Evolutionary conservation across 2,888 invertebrate genomes (phyloP), one percentile per base, ranked within the genome.

Genomic region (Zelleria hepariella): DNA sequence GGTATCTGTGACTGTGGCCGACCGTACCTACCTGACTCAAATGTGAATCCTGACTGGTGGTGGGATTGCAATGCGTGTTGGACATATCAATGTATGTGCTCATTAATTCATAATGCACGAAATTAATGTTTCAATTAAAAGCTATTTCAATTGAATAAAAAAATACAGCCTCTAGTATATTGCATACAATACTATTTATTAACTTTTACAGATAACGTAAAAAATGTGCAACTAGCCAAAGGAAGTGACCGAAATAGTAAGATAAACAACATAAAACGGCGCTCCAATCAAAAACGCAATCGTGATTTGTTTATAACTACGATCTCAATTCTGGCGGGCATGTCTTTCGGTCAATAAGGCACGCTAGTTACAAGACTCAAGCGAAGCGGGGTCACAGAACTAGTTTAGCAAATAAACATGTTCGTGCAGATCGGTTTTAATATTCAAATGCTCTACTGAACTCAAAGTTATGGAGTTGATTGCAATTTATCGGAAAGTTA

Each of bases 341-440:
- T 15, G 32, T 32, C 32, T 32, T 15, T 15, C 32, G 15, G 32
- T 15, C 68, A 78, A 78, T 80, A 78, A 75, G 73, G 67, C 70
- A 80, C 75, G 80, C 74, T 73, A 73, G 76, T 81, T 82, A 78
- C 73, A 67, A 71, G 78, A 72, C 72, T 80, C 74, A 77, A 80
- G 76, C 86, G 83, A 84, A 79, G 84, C 83, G 80, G 76, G 85
- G 86, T 82, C 86, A 79, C 78, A 80, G 77, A 86, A 80, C 85
- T 77, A 83, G 83, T 82, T 63, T 57, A n/a, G 80, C 82, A 83
- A 82, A 79, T 52, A 83, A 82, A 79, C 27, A 58, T 26, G 15
- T 24, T 53, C 53, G 53, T 53, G 25, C 24, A 25, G 23, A 8
- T n/a, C 23, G 10, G 10, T 53, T 52, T 23, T 25, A 53, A 53